Evolutionary conservation across 2,888 invertebrate species (phyloP).

Genomic region (Pediacus dermestoides): DNA sequence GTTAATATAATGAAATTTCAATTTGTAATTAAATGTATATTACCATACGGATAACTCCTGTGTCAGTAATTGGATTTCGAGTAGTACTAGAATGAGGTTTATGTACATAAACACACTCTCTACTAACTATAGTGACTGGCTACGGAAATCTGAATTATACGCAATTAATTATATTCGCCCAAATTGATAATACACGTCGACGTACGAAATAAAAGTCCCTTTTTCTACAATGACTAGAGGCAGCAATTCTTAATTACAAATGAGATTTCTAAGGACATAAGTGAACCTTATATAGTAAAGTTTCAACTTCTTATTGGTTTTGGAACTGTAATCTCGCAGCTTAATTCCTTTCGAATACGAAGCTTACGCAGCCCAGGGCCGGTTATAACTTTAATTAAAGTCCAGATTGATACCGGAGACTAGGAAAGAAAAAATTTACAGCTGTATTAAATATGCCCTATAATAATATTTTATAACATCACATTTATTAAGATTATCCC

Average conservation of each 20-base stretch:
- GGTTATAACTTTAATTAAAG: slow-evolving; percentile 41
- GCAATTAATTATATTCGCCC: slow-evolving; percentile 19
- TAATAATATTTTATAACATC: slow-evolving; percentile 5
- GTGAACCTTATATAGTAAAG: slow-evolving; percentile 27
- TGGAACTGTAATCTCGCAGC: slow-evolving; percentile 39
- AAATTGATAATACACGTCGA: no score
- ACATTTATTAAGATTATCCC: no score
- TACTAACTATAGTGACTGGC: slow-evolving; percentile 16
- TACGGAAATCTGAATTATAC: slow-evolving; percentile 16
- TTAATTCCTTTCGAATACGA: slow-evolving; percentile 38
- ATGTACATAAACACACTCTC: slow-evolving; percentile 21
- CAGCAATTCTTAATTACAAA: slow-evolving; percentile 24
- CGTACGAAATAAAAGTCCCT: no score
- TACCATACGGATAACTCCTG: slow-evolving; percentile 22
- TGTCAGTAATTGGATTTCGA: slow-evolving; percentile 21
- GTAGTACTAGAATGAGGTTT: slow-evolving; percentile 18
- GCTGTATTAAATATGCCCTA: slow-evolving; percentile 11
- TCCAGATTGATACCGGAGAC: slow-evolving; percentile 28
- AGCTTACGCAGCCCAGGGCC: slow-evolving; percentile 33
- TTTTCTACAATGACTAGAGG: no score
- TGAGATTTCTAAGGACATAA: slow-evolving; percentile 29
- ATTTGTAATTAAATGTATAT: slow-evolving; percentile 33
- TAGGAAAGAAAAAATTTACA: slow-evolving; percentile 15
- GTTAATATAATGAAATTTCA: slow-evolving; percentile 32
- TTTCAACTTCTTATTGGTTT: slow-evolving; percentile 41